These are phyloP conservation scores for Poeciliopsis presidionis DNA, from an alignment of 2,797 vertebrate genomes.

Conservation along the genomic window DNA sequence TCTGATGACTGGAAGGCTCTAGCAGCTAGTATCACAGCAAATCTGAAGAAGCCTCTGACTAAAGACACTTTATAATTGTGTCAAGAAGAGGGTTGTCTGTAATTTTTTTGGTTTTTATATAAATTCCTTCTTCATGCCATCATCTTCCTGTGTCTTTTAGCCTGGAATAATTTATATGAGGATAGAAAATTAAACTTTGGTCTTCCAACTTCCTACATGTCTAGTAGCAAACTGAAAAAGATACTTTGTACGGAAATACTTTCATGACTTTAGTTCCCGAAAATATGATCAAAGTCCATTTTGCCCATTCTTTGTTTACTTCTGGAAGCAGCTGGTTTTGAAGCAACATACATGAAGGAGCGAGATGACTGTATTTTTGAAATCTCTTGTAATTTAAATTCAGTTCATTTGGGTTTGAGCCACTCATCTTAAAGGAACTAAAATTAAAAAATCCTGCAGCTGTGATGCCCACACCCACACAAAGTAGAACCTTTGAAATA, in stretches of 20 bases:
- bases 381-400: not conserved
- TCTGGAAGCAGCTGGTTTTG: not conserved
- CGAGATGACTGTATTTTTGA: not conserved
- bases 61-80: not conserved
- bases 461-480: not conserved
- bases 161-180: too few relatives aligned
- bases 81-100: not conserved
- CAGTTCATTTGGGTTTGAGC: not conserved
- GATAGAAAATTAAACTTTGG: too few relatives aligned
- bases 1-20: too few relatives aligned
- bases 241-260: not conserved
- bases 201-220: too few relatives aligned
- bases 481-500: not conserved
- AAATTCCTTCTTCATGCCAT: not conserved
- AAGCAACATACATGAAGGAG: not conserved
- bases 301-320: not conserved
- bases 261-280: not conserved
- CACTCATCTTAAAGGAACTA: not conserved
- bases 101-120: not conserved
- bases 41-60: not conserved
- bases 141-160: not conserved
- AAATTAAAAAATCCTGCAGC: not conserved
- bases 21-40: not conserved
- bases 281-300: not conserved
- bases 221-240: too few relatives aligned